Evolutionary conservation across 2,888 invertebrate genomes (phyloP).

Genomic region (Mayetiola destructor): DNA sequence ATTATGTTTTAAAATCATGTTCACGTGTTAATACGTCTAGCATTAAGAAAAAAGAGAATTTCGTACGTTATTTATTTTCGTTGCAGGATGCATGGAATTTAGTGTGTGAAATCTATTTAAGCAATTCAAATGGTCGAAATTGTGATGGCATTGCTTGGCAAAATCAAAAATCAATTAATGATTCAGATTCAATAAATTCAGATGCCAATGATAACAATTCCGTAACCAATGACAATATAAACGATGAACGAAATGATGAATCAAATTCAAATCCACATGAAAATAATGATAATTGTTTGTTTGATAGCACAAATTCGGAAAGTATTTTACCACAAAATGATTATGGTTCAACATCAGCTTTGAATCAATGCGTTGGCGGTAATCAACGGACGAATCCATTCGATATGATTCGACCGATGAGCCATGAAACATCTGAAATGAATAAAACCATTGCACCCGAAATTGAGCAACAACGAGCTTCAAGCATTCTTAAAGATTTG

Average conservation of each 20-base stretch:
- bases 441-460: constrained; percentile 60
- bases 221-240: not conserved
- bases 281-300: not conserved
- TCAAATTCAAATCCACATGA: not conserved
- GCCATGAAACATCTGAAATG: not conserved
- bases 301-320: not conserved
- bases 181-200: not conserved
- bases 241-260: not conserved
- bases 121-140: constrained; percentile 31
- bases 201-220: not conserved
- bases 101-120: constrained; percentile 41
- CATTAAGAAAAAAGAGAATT: constrained; percentile 40
- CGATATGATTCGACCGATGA: constrained; percentile 7
- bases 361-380: not conserved
- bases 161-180: constrained; percentile 21
- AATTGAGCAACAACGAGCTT: constrained; percentile 66
- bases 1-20: constrained; percentile 47
- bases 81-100: constrained; percentile 48
- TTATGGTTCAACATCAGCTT: not conserved
- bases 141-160: constrained; percentile 29
- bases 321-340: too few species aligned
- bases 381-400: constrained; percentile 14
- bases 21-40: constrained; percentile 39
- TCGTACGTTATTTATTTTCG: constrained; percentile 45
- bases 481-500: constrained; percentile 73